A percentile compares a stretch with the other conserved stretches of the same genome.
phyloP scores from a whole-genome alignment of 2,797 vertebrate genomes.

The Brachyrhaphis roseni region DNA sequence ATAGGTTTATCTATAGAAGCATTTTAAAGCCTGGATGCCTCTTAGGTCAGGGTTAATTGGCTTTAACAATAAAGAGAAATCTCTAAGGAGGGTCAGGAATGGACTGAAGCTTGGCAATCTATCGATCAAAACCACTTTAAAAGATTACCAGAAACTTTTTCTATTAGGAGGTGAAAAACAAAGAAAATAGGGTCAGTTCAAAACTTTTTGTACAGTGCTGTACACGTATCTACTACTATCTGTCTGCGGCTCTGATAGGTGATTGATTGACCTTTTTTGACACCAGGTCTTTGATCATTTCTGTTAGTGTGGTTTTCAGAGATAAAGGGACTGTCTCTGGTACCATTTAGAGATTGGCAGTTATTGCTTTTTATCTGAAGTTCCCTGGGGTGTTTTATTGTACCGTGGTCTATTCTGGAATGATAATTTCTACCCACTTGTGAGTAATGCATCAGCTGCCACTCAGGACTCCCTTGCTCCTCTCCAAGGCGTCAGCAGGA shows the following conservation, averaged over 20 bases:
- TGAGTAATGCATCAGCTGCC: conserved; percentile 54
- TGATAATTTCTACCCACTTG: conserved; percentile 27
- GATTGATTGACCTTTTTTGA: background rate
- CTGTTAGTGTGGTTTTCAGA: background rate
- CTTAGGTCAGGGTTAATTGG: background rate
- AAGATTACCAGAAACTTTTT: background rate
- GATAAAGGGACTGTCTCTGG: conserved; percentile 18
- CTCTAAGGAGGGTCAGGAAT: background rate
- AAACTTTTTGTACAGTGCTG: background rate
- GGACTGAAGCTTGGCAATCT: background rate
- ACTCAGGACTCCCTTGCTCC: conserved; percentile 37
- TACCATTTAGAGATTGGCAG: background rate
- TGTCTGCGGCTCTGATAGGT: background rate
- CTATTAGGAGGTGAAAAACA: background rate
- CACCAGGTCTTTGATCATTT: conserved; percentile 28
- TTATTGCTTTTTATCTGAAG: background rate
- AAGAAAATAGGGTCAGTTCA: background rate
- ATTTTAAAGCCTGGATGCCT: background rate
- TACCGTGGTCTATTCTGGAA: conserved; percentile 26
- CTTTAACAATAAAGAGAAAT: background rate
- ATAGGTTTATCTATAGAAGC: background rate
- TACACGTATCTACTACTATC: background rate
- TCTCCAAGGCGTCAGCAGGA: conserved; percentile 36
- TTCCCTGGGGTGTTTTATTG: conserved; percentile 43
- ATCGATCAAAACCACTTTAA: background rate